Evolutionary conservation across 2,888 invertebrate species (phyloP), one percentile per base, ranked within the genome.

Genomic region (Lepidonotus clava): DNA sequence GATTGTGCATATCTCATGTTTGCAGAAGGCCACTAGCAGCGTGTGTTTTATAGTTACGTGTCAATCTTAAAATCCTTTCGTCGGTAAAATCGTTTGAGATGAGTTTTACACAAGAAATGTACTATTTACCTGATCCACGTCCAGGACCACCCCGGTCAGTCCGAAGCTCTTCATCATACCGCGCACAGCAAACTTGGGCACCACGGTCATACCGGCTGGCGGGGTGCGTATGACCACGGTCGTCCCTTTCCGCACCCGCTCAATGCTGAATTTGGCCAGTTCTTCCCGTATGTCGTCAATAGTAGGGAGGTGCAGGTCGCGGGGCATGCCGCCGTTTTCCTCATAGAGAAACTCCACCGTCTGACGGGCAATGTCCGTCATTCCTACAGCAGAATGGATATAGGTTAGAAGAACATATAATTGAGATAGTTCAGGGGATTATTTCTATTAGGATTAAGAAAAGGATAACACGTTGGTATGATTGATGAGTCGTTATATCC

Each of bases 341-440:
- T 94, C 94, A 90, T 94, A 94, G 41, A 94, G 90, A 88, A 94
- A 94, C 87, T 94, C 94, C 4, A 94, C 94, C 0, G 94, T 94
- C 90, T 94, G 94, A 85, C 94, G 89, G 0, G 94, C 94, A 86
- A 94, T 94, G 87, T 94, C 94, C 28, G 93, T 93, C 94, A 94
- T 94, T 46, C 94, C 94, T 92, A 76, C 14, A 41, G n/a, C n/a
- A n/a, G n/a, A n/a, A n/a, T n/a, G n/a, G n/a, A n/a, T n/a, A n/a
- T n/a, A n/a, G n/a, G n/a, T n/a, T n/a, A n/a, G n/a, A n/a, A n/a
- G n/a, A n/a, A n/a, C n/a, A n/a, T n/a, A n/a, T n/a, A n/a, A n/a
- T n/a, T n/a, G n/a, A n/a, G n/a, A n/a, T n/a, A n/a, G n/a, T n/a
- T n/a, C n/a, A n/a, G n/a, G n/a, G n/a, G n/a, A n/a, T n/a, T n/a